Evolutionary conservation across 2,888 invertebrate genomes (phyloP).

Genomic region (Marronus borbonicus): DNA sequence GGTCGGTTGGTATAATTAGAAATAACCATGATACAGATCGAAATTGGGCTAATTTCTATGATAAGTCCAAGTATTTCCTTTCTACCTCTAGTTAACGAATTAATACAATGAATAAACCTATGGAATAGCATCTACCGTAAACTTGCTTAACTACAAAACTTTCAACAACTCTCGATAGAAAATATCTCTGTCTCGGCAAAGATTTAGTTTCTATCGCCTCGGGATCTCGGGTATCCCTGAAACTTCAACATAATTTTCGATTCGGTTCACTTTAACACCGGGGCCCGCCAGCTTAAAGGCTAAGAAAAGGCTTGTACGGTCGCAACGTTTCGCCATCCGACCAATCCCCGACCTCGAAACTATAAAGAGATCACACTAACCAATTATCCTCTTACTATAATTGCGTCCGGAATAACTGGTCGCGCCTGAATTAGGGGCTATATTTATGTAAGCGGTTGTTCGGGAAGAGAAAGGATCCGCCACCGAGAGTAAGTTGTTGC

Average conservation of each 20-base stretch:
- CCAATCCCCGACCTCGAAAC: conserved; percentile 12
- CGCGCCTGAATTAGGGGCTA: conserved; percentile 26
- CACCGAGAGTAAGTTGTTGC: conserved; percentile 35
- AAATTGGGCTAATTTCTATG: too few relatives aligned
- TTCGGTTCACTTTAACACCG: conserved; percentile 26
- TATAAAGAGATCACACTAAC: conserved; percentile 35
- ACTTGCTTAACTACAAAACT: too few relatives aligned
- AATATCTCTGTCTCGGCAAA: background rate
- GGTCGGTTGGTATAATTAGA: too few relatives aligned
- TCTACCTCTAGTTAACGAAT: too few relatives aligned
- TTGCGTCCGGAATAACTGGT: conserved; percentile 34
- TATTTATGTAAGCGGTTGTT: conserved; percentile 39
- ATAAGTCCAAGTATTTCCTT: too few relatives aligned
- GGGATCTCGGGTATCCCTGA: background rate
- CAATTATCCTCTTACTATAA: conserved; percentile 38
- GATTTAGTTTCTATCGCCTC: background rate
- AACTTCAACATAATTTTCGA: conserved; percentile 34
- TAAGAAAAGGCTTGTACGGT: conserved; percentile 3
- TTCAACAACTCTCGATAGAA: background rate
- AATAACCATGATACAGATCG: too few relatives aligned
- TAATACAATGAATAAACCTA: too few relatives aligned
- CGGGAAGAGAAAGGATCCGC: conserved; percentile 6
- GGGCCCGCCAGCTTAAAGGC: conserved; percentile 11
- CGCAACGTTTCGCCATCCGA: conserved; percentile 17
- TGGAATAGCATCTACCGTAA: too few relatives aligned